These are phyloP conservation scores for Lycorma delicatula DNA, from an alignment of 1,140 invertebrate genomes.

Conservation along the genomic window DNA sequence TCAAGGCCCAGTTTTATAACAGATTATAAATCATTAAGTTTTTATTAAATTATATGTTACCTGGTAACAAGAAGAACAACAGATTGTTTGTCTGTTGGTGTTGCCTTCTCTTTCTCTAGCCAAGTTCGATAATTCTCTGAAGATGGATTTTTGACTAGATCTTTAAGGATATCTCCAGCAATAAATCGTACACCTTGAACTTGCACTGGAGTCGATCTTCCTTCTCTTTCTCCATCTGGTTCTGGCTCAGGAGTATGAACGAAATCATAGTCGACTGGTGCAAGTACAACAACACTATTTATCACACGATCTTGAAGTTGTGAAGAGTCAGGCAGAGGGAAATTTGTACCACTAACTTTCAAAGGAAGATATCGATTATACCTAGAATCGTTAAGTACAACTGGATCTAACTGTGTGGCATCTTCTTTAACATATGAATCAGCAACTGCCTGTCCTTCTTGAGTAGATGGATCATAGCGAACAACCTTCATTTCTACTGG, in stretches of 20 bases:
- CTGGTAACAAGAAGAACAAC: conserved; percentile 68
- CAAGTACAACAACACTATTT: conserved; percentile 70
- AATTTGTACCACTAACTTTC: conserved; percentile 73
- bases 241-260: conserved; percentile 34
- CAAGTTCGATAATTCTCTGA: conserved; percentile 56
- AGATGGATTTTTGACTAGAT: conserved; percentile 61
- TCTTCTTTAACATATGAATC: conserved; percentile 61
- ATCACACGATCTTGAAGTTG: conserved; percentile 62
- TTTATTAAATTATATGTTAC: too few relatives aligned
- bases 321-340: conserved; percentile 65
- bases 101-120: conserved; percentile 63
- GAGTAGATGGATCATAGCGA: conserved; percentile 62
- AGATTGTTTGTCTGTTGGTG: conserved; percentile 59
- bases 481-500: conserved; percentile 74
- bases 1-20: too few relatives aligned
- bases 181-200: conserved; percentile 43
- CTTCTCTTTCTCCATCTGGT: conserved; percentile 33
- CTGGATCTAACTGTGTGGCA: conserved; percentile 62
- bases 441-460: conserved; percentile 59
- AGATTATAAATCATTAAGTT: too few relatives aligned
- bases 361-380: conserved; percentile 75
- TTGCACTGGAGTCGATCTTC: conserved; percentile 32
- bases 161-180: conserved; percentile 59
- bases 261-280: conserved; percentile 61
- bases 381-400: conserved; percentile 57